Evolutionary conservation across 1,140 invertebrate genomes (phyloP), one percentile per base, ranked within the genome.

Genomic region (Lerema accius): DNA sequence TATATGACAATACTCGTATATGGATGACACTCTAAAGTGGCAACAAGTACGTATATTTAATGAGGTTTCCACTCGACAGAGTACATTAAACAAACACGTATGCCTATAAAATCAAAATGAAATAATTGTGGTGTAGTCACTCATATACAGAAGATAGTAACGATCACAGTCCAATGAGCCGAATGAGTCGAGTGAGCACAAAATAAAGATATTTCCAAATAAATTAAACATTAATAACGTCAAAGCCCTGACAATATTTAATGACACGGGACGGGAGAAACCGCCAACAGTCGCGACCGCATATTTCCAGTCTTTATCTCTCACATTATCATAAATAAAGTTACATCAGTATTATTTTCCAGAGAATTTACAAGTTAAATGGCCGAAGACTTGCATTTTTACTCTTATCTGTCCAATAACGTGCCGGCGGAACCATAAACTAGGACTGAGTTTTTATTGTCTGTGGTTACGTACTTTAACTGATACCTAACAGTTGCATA

Each of bases 291-390:
- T 53, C 23, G 26, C 46, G 35, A 58, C 45, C 37, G 43, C 32
- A 56, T 67, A 56, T 63, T 32, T 63, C 11, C 13, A 26, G 32
- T 66, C 69, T 75, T 68, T 71, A 69, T 73, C 51, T 60, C 28
- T 15, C 7, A 56, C 51, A 75, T 76, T 77, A 69, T 66, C 66
- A 77, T 71, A 77, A 80, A 77, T 73, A 77, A 69, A 71, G 26
- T 46, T 37, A 58, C 64, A 70, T 64, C 67, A 67, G 53, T 65
- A 65, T 39, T 42, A 59, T 45, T 59, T 59, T 58, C 32, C 43
- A 32, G 16, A 46, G 35, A 48, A 59, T 62, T 63, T 60, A 55
- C 35, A 63, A 55, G 42, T 39, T 60, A 58, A 70, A 66, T 53
- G 46, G 15, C 28, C 16, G 14, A 49, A 51, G 39, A 42, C 17